Base-by-base conservation (phyloP, 2,888 invertebrate species). In the Ochropleura leucogaster region DNA sequence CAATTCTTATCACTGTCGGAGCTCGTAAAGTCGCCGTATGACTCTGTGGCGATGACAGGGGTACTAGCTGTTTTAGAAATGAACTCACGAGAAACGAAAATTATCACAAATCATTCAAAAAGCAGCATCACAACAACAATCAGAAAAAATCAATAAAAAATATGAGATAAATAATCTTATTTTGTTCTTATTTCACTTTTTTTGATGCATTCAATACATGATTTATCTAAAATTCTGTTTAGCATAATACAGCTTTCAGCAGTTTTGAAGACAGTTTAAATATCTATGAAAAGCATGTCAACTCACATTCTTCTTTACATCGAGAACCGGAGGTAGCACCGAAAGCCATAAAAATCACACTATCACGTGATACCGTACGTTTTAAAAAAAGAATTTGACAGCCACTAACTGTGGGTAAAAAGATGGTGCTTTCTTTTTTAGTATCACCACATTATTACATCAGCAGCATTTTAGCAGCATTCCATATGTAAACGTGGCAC, bases 1-100 rank as follows among this genome's bases (percentile, higher is more conserved):
- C 94, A 92, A 94, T 95, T 95, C 94, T 93, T 94, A 95, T 94
- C 94, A 93, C 94, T 92, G 93, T 88, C 90, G 87, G 79, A 88
- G 89, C 87, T 94, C 94, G 94, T 95, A 95, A 95, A 94, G 62
- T 77, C 71, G 42, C 49, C 78, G 77, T 80, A 82, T 82, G 85
- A 83, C 77, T 83, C 72, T 77, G 80, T 74, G 76, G 78, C 16
- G 49, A 49, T 53, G 49, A 51, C 40, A 8, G 14, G 1, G 8
- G 10, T 79, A 85, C 83, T 59, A 20, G 9, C 9, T 69, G 42
- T 57, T 77, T 65, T 30, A 72, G 71, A 77, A 40, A 30, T 4
- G 16, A 42, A 71, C 62, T 82, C 53, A 71, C 57, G 8, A 64
- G 16, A 64, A 59, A 40, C 16, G 1, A 59, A 1, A 9, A 8